These are phyloP conservation scores for Cisticola juncidis DNA, from an alignment of 2,113 vertebrate species.

Conservation along the genomic window DNA sequence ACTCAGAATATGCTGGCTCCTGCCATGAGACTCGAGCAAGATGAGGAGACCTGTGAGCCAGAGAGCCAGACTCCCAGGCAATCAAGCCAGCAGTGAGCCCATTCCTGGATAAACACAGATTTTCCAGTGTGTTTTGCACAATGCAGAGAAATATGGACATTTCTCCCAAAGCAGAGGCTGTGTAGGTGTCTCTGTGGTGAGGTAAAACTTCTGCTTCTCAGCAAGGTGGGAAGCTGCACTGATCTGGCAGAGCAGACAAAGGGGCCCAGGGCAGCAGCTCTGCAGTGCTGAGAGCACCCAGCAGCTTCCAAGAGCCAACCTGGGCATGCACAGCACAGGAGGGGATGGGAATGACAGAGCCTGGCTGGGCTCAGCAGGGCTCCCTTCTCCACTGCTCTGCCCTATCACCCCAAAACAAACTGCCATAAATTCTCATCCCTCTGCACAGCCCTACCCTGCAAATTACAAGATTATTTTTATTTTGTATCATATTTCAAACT, in stretches of 20 bases:
- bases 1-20: not conserved
- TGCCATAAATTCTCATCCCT: not conserved
- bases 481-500: not conserved
- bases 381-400: not conserved
- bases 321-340: no score
- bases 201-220: not conserved
- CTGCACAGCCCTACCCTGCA: not conserved
- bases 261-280: not conserved
- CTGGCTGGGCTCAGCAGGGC: rapidly evolving
- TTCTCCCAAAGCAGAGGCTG: not conserved
- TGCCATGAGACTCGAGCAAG: not conserved
- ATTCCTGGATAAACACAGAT: not conserved
- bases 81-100: not conserved
- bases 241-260: not conserved
- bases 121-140: not conserved
- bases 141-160: not conserved
- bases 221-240: not conserved
- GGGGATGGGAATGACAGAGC: not conserved
- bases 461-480: not conserved
- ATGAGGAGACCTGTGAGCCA: not conserved
- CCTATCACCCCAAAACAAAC: not conserved
- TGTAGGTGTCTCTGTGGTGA: not conserved
- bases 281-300: not conserved
- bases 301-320: not conserved
- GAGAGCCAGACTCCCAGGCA: not conserved